Conservation (phyloP, 2,113 vertebrate species). For the Tragelaphus strepsiceros region DNA sequence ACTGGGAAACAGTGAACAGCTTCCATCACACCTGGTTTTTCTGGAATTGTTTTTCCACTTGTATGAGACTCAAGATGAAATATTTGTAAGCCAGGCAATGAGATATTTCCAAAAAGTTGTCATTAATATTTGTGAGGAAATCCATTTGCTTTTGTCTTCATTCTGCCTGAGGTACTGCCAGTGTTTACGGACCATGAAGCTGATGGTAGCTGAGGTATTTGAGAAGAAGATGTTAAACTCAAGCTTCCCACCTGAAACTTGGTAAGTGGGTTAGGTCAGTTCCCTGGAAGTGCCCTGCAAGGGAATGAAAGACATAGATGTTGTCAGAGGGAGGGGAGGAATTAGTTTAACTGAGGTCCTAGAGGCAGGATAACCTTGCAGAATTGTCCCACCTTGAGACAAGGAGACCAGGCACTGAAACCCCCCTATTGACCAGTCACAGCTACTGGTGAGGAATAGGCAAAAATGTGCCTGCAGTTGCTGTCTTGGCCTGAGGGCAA, state of each 20-base stretch:
- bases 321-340: background rate
- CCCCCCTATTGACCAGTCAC: background rate
- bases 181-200: background rate
- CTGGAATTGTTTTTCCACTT: constrained; percentile 54
- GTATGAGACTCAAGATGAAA: constrained; percentile 65
- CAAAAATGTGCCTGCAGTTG: background rate
- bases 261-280: constrained; percentile 46
- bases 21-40: background rate
- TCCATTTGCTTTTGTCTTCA: constrained; percentile 32
- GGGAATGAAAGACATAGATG: background rate
- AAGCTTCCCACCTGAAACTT: background rate
- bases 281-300: background rate
- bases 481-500: background rate
- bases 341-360: background rate
- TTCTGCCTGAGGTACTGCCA: constrained; percentile 58
- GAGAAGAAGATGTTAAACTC: background rate
- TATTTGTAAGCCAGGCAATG: constrained; percentile 55
- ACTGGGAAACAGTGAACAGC: background rate
- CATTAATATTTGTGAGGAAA: constrained; percentile 7
- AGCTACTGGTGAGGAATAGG: background rate
- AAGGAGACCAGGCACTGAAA: background rate
- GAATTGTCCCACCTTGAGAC: background rate
- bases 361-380: background rate
- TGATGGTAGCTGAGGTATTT: background rate
- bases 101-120: constrained; percentile 26